Conservation (phyloP, 2,888 invertebrate genomes). For the Pammene fasciana region DNA sequence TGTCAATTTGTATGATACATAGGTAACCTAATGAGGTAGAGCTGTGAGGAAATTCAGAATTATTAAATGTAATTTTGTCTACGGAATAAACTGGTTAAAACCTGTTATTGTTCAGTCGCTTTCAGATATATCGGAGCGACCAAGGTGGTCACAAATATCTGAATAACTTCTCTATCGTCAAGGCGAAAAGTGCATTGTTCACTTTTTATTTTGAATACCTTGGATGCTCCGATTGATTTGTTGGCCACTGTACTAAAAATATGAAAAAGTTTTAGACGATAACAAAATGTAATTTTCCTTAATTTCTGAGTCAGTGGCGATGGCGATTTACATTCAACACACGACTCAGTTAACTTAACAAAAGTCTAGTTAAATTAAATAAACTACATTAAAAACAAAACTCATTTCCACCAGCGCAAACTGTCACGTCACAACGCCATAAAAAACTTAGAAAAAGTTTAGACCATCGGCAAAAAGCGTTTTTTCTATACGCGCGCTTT, state of each 20-base stretch:
- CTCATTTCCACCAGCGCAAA: constrained; percentile 34
- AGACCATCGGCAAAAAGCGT: constrained; percentile 37
- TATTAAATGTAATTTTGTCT: neutral
- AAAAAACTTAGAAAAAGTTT: constrained; percentile 41
- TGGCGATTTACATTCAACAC: neutral
- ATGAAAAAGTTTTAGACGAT: neutral
- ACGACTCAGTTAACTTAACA: neutral
- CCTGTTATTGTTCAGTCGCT: too few relatives aligned
- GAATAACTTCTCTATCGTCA: too few relatives aligned
- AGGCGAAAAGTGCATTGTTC: too few relatives aligned
- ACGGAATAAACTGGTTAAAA: too few relatives aligned
- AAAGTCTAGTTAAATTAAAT: neutral
- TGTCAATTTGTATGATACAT: too few relatives aligned
- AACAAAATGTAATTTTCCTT: neutral
- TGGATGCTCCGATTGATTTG: too few relatives aligned
- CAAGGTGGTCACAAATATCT: too few relatives aligned
- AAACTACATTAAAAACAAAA: constrained; percentile 9
- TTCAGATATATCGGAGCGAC: too few relatives aligned
- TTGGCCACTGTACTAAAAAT: too few relatives aligned
- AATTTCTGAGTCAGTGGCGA: neutral
- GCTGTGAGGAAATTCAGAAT: neutral
- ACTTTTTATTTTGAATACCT: too few relatives aligned
- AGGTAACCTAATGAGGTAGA: too few relatives aligned
- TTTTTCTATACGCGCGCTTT: constrained; percentile 63
- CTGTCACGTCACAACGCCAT: constrained; percentile 43